A percentile compares a stretch with the other conserved stretches of the same genome.
Evolutionary conservation across 1,140 invertebrate genomes (phyloP).

Genomic region (Diploscapter pachys): DNA sequence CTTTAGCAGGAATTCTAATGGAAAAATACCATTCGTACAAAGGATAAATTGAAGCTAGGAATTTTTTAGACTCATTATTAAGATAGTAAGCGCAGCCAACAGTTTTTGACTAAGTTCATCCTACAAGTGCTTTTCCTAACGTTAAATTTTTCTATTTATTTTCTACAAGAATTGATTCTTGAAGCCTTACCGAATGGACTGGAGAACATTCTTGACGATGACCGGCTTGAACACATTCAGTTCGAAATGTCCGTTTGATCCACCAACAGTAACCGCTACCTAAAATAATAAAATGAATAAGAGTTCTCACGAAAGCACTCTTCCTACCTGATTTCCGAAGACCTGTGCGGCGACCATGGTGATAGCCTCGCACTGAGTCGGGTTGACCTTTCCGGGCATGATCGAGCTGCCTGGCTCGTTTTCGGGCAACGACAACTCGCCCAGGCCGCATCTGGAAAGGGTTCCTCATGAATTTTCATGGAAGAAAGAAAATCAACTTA

Average conservation of each 20-base stretch:
- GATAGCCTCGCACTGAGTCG: conserved; percentile 95
- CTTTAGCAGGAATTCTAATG: too few species aligned
- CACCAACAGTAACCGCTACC: conserved; percentile 79
- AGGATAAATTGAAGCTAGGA: too few species aligned
- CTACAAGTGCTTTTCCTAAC: too few species aligned
- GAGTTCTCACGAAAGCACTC: neutral
- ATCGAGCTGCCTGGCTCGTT: conserved; percentile 98
- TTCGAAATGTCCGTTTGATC: conserved; percentile 97
- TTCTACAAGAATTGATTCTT: too few species aligned
- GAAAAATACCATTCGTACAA: too few species aligned
- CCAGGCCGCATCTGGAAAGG: conserved; percentile 70
- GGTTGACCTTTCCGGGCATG: conserved; percentile 99
- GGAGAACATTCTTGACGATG: conserved; percentile 91
- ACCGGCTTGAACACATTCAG: conserved; percentile 98
- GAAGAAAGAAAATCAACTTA: too few species aligned
- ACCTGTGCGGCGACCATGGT: conserved; percentile 98
- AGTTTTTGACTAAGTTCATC: too few species aligned
- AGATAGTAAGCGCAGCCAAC: too few species aligned
- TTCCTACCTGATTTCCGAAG: conserved; percentile 87
- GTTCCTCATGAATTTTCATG: neutral
- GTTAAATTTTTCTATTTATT: too few species aligned
- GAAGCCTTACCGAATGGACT: conserved; percentile 68
- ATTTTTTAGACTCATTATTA: too few species aligned
- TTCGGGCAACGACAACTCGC: conserved; percentile 90
- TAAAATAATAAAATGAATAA: conserved; percentile 11